These are phyloP conservation scores for Glossophaga mutica DNA, from an alignment of 2,797 vertebrate genomes.

Conservation along the genomic window DNA sequence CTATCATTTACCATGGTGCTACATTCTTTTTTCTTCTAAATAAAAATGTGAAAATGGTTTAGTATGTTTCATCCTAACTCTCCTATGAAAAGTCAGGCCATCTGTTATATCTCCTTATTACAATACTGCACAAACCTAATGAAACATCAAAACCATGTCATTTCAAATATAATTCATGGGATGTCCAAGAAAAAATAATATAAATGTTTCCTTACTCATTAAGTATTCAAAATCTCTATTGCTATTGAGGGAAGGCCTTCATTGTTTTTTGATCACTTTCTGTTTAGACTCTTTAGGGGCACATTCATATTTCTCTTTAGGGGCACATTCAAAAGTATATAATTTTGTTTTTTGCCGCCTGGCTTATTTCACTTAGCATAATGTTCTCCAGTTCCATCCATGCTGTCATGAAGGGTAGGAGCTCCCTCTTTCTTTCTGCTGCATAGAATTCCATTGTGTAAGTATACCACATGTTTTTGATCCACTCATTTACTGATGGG, in stretches of 20 bases:
- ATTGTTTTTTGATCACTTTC: neutral
- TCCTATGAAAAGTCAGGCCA: slow-evolving; percentile 24
- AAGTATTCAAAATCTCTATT: neutral
- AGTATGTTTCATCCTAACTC: neutral
- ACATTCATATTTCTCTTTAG: neutral
- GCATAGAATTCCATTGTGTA: too few species aligned
- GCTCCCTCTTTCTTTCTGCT: too few species aligned
- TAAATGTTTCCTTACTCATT: neutral
- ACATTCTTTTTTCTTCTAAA: slow-evolving; percentile 53
- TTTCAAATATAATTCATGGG: neutral
- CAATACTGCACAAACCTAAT: slow-evolving; percentile 67
- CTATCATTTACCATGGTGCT: slow-evolving; percentile 63
- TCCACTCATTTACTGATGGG: too few species aligned
- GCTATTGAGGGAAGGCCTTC: neutral
- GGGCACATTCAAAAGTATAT: neutral
- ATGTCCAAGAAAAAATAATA: neutral
- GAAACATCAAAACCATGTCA: neutral
- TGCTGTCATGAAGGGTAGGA: too few species aligned
- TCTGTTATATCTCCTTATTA: neutral
- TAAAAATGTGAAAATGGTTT: slow-evolving; percentile 22
- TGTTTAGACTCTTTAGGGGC: neutral
- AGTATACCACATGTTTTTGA: too few species aligned
- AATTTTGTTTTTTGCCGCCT: neutral
- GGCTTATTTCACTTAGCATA: too few species aligned
- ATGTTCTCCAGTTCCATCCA: too few species aligned